A percentile compares a stretch with the other conserved stretches of the same genome.
These are phyloP conservation scores for Callithrix jacchus DNA, from an alignment of 2,113 vertebrate species.

Conservation along the genomic window DNA sequence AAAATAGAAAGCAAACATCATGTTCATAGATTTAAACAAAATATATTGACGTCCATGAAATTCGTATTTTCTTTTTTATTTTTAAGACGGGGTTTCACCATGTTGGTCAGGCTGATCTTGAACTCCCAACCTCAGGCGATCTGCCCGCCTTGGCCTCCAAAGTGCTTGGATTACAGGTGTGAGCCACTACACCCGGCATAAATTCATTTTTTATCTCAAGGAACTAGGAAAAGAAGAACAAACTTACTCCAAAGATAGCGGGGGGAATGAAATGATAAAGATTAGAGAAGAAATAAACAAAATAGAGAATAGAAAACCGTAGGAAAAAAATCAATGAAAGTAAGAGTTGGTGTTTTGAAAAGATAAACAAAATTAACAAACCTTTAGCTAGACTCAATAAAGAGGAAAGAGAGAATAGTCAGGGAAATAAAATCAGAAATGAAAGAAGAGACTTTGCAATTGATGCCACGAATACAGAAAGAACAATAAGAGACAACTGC, in stretches of 20 bases:
- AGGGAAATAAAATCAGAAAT: too few relatives aligned
- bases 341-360: neutral
- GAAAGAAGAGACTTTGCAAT: too few relatives aligned
- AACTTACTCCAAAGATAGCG: neutral
- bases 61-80: neutral
- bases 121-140: too few relatives aligned
- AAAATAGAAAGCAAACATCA: neutral
- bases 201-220: neutral
- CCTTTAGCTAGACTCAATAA: neutral
- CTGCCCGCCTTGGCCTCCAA: too few relatives aligned
- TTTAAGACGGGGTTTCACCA: too few relatives aligned
- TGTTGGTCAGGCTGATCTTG: too few relatives aligned
- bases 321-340: neutral
- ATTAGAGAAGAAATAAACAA: neutral
- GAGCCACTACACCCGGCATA: too few relatives aligned
- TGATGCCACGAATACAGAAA: too few relatives aligned
- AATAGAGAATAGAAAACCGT: neutral
- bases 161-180: too few relatives aligned
- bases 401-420: too few relatives aligned
- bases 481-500: too few relatives aligned
- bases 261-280: neutral
- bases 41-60: neutral
- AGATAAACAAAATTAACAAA: neutral
- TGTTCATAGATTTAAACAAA: neutral
- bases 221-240: neutral